A percentile compares a stretch with the other conserved stretches of the same genome.
Evolutionary conservation across 2,113 vertebrate species (phyloP).

Genomic region (Hystrix cristata): DNA sequence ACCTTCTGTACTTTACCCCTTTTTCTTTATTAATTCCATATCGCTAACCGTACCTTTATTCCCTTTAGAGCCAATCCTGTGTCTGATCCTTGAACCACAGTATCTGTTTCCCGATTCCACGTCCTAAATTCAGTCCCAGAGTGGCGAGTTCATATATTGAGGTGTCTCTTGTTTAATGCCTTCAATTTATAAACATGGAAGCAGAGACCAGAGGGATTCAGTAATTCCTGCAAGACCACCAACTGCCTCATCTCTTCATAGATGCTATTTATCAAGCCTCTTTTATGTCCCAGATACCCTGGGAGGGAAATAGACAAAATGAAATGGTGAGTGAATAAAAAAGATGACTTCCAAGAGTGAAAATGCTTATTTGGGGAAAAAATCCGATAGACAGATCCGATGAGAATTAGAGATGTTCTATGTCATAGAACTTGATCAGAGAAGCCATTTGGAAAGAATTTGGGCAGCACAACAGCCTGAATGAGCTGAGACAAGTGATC

Average conservation of each 20-base stretch:
- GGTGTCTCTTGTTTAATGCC: neutral
- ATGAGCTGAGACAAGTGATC: neutral
- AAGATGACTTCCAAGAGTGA: neutral
- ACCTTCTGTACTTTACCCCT: neutral
- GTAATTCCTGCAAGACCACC: neutral
- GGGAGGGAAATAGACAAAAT: neutral
- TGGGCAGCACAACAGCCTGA: no score
- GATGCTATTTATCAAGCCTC: neutral
- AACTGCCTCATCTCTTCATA: neutral
- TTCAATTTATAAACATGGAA: neutral
- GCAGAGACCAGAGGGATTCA: neutral
- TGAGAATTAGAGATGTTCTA: neutral
- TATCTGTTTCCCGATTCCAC: neutral
- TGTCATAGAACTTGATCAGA: neutral
- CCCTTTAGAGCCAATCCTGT: neutral
- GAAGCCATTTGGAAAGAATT: neutral
- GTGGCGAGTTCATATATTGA: neutral
- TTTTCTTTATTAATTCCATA: neutral
- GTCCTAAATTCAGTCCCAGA: neutral
- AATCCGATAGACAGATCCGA: neutral
- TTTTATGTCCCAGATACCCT: neutral
- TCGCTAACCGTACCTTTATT: neutral
- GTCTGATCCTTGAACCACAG: neutral
- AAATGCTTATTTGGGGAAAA: accelerated
- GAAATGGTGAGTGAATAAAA: neutral